These are phyloP conservation scores for Lepidocolaptes lacrymiger DNA, from an alignment of 2,797 vertebrate species.

Conservation along the genomic window DNA sequence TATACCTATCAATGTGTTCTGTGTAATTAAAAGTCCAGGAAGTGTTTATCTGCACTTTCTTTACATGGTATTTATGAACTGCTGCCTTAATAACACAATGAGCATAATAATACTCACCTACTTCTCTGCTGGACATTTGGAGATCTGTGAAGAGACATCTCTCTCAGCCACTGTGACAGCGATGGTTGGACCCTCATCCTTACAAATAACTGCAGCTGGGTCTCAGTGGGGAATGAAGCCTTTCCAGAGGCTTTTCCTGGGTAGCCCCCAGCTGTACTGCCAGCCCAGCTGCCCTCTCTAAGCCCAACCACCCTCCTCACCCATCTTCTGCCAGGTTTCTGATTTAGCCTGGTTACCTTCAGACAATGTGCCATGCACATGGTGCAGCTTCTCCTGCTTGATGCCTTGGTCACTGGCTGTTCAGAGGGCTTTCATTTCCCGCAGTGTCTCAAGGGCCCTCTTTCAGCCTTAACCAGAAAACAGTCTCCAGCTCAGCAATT, in stretches of 20 bases:
- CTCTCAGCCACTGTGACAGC: not conserved
- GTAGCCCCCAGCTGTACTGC: not conserved
- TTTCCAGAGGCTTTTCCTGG: not conserved
- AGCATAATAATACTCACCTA: not conserved
- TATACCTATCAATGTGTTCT: not conserved
- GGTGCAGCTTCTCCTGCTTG: not conserved
- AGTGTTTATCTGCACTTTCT: not conserved
- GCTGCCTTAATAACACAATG: not conserved
- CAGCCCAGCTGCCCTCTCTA: not conserved
- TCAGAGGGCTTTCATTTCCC: not conserved
- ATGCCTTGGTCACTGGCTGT: not conserved
- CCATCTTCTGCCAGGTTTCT: not conserved
- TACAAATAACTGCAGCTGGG: not conserved
- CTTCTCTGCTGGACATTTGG: not conserved
- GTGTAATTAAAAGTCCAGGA: not conserved
- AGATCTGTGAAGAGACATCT: not conserved
- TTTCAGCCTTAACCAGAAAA: not conserved
- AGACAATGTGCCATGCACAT: fast-evolving
- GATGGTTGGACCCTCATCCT: not conserved
- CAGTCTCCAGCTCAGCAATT: not conserved
- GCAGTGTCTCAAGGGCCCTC: not conserved
- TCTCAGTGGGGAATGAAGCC: not conserved
- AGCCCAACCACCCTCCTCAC: not conserved
- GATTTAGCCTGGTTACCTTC: not conserved
- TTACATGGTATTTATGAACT: not conserved